Percentiles rank a stretch among this genome's conserved stretches.
These are phyloP conservation scores for Megalops cyprinoides DNA, from an alignment of 2,797 vertebrate genomes.

Conservation along the genomic window DNA sequence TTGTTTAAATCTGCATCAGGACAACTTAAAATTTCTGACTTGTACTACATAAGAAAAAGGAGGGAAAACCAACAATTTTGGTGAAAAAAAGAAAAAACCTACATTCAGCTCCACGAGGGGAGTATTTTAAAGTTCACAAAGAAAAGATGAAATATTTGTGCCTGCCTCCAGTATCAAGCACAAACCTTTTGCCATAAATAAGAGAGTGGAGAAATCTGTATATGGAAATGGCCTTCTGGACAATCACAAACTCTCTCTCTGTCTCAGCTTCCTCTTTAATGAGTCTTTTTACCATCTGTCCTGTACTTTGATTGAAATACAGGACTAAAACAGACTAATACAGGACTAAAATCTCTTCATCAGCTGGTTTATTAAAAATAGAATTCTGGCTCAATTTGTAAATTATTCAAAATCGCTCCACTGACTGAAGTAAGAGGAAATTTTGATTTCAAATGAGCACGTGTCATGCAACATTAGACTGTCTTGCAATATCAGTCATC, in stretches of 20 bases:
- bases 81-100: too few relatives aligned
- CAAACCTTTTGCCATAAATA: too few relatives aligned
- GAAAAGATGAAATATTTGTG: slow-evolving; percentile 23
- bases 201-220: neutral
- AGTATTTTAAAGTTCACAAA: too few relatives aligned
- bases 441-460: too few relatives aligned
- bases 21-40: too few relatives aligned
- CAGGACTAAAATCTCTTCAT: neutral
- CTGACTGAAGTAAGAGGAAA: neutral
- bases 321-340: neutral
- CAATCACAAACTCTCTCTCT: neutral
- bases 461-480: neutral
- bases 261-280: neutral
- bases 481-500: neutral
- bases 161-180: neutral
- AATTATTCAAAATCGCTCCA: neutral
- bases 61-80: too few relatives aligned
- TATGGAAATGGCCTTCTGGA: neutral
- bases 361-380: neutral
- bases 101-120: too few relatives aligned
- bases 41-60: too few relatives aligned
- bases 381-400: neutral
- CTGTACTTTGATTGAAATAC: too few relatives aligned
- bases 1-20: slow-evolving; percentile 27
- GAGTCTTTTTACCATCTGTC: too few relatives aligned